Evolutionary conservation across 2,888 invertebrate genomes (phyloP).

Genomic region (Andrena minutula): DNA sequence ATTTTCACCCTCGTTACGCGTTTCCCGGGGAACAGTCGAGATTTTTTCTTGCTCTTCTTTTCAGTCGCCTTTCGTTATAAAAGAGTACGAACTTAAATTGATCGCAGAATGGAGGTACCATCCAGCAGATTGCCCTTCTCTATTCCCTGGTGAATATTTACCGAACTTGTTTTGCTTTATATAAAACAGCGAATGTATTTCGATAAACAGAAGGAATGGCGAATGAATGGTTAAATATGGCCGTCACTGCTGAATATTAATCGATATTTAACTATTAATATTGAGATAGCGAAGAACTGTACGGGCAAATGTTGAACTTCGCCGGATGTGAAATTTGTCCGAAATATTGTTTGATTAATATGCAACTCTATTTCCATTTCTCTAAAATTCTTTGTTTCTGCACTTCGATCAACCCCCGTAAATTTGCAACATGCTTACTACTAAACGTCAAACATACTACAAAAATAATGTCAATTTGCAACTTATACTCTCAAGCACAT

Average conservation of each 20-base stretch:
- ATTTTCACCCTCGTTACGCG: conserved; percentile 19
- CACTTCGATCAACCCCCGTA: not conserved
- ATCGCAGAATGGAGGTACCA: too few relatives aligned
- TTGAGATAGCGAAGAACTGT: conserved; percentile 25
- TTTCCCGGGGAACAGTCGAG: not conserved
- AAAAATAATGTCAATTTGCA: too few relatives aligned
- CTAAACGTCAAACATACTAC: too few relatives aligned
- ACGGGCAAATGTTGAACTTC: conserved; percentile 27
- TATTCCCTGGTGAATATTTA: too few relatives aligned
- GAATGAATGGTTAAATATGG: not conserved
- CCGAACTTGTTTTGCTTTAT: too few relatives aligned
- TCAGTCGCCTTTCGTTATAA: too few relatives aligned
- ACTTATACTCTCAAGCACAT: too few relatives aligned
- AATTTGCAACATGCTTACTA: not conserved
- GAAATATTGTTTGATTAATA: conserved; percentile 38
- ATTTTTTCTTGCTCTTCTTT: not conserved
- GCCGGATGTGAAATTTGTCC: conserved; percentile 39
- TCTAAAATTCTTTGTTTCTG: not conserved
- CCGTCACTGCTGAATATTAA: conserved; percentile 28
- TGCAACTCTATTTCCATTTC: conserved; percentile 3
- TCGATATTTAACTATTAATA: conserved; percentile 46
- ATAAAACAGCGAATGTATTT: too few relatives aligned
- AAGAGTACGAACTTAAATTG: too few relatives aligned
- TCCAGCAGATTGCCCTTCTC: too few relatives aligned
- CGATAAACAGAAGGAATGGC: not conserved